A percentile compares a stretch with the other conserved stretches of the same genome.
Evolutionary conservation across 1,140 invertebrate species (phyloP).

Genomic region (Anastrepha obliqua): DNA sequence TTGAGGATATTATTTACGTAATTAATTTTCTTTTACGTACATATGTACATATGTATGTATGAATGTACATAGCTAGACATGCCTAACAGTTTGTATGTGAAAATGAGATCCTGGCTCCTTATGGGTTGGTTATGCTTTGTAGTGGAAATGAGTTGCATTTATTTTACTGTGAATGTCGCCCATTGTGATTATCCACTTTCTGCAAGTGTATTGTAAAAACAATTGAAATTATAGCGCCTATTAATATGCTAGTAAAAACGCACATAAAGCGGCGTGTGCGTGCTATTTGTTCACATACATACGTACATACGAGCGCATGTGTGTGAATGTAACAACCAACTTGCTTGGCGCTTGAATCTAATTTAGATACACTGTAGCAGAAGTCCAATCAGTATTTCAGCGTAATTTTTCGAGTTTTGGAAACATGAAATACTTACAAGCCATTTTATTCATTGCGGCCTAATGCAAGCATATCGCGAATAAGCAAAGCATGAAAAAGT

Average conservation of each 20-base stretch:
- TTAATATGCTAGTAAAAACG: not conserved
- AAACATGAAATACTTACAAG: too few species aligned
- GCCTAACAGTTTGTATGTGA: not conserved
- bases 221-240: slow-evolving; percentile 32
- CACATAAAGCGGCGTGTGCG: not conserved
- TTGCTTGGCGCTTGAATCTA: too few species aligned
- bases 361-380: too few species aligned
- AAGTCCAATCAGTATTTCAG: too few species aligned
- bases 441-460: too few species aligned
- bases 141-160: not conserved
- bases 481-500: too few species aligned
- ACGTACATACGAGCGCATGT: too few species aligned
- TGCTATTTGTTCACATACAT: not conserved
- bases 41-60: not conserved
- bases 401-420: too few species aligned
- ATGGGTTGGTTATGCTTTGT: not conserved
- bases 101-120: not conserved
- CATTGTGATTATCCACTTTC: not conserved
- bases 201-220: slow-evolving; percentile 9
- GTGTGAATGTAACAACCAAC: too few species aligned
- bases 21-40: not conserved
- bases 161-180: not conserved
- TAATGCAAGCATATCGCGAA: too few species aligned
- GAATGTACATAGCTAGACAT: not conserved
- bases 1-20: not conserved